Conservation (phyloP, 2,113 vertebrate species). For the Lycaon pictus region DNA sequence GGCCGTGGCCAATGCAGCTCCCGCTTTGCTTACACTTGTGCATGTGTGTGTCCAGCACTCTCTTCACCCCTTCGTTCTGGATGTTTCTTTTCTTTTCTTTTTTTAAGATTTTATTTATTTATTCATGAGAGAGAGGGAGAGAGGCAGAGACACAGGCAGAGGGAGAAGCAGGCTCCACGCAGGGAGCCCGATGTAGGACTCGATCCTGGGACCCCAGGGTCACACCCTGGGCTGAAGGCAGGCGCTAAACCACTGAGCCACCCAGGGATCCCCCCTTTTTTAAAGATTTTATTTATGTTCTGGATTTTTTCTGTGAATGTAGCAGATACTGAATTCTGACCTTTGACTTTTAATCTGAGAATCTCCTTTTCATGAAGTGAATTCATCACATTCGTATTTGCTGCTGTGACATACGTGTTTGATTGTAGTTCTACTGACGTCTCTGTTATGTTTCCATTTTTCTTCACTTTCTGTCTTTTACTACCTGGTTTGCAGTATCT, state of each 20-base stretch:
- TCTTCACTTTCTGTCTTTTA: fast-evolving
- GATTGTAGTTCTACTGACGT: fast-evolving
- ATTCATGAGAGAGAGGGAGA: too few species aligned
- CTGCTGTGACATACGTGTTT: fast-evolving
- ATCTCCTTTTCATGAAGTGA: too few species aligned
- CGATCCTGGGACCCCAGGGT: too few species aligned
- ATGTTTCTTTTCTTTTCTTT: too few species aligned
- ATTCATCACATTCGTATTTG: fast-evolving
- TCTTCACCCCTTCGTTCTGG: fast-evolving
- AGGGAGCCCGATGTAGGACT: too few species aligned
- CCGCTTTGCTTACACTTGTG: fast-evolving
- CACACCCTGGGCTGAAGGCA: too few species aligned
- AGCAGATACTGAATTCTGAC: fast-evolving
- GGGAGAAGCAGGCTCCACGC: too few species aligned
- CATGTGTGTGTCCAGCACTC: fast-evolving
- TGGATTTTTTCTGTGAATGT: fast-evolving
- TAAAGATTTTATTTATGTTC: background rate
- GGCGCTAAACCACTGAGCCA: too few species aligned
- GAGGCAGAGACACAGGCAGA: too few species aligned
- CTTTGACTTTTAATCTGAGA: background rate
- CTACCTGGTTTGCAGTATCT: background rate
- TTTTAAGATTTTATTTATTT: too few species aligned
- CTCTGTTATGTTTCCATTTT: fast-evolving
- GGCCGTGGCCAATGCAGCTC: fast-evolving
- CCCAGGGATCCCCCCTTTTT: too few species aligned